Evolutionary conservation across 1,140 invertebrate species (phyloP), one percentile per base, ranked within the genome.

Genomic region (Pteromalus puparum): DNA sequence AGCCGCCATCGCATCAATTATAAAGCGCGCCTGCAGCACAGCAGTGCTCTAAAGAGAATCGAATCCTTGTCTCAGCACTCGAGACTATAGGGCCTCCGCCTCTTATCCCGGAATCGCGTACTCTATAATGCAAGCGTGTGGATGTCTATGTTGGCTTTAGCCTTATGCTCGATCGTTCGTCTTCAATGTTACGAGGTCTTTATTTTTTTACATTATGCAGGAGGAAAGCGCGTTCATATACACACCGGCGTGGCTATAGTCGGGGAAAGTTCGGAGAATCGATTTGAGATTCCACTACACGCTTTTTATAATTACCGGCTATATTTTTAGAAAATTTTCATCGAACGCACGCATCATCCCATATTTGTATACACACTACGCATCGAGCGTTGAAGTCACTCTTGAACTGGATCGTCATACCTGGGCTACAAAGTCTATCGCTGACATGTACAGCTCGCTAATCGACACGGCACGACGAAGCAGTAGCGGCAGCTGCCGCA

Each of bases 391-490:
- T 46, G 13, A 46, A 12, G 13, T 46, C 42, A 18, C 46, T 61
- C n/a, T 61, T 2, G 4, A 61, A 61, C 6, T n/a, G 18, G 53
- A 61, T 61, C 15, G 6, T n/a, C 18, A n/a, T 72, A 72, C 70
- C 30, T 73, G 30, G 34, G 15, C 18, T n/a, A n/a, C 72, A 73
- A 42, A 73, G 15, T 73, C 72, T 73, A 73, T 73, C 72, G 72
- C 72, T 38, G 72, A 73, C 72, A 73, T 73, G 72, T 73, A 73
- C 72, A 21, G 21, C 53, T 61, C 53, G 18, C 30, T 38, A 73
- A 73, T 73, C 72, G 72, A 73, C 28, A 4, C 30, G 34, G 5
- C 28, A 70, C 68, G 28, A 70, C 2, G 68, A 30, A 61, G 18
- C 18, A 7, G 21, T 21, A 3, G 48, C 9, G 3, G 53, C 53